A percentile compares a stretch with the other conserved stretches of the same genome.
Evolutionary conservation across 2,888 invertebrate species (phyloP).

Genomic region (Tanytarsus gracilentus): DNA sequence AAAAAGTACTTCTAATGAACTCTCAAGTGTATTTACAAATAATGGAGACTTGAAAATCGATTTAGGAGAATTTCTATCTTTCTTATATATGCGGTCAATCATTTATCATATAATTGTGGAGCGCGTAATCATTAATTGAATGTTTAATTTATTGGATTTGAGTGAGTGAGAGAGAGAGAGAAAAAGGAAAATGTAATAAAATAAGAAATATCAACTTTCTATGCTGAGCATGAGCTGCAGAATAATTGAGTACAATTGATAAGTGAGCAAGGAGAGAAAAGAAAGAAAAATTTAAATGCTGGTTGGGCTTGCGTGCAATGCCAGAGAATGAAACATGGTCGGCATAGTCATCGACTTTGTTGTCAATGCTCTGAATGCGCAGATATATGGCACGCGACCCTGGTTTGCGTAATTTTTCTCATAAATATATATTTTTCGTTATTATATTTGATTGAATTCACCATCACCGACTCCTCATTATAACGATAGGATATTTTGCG

Average conservation of each 20-base stretch:
- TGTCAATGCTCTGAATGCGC: no score
- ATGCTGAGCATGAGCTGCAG: no score
- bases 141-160: not conserved
- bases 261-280: no score
- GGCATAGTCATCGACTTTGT: no score
- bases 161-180: not conserved
- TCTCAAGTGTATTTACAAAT: not conserved
- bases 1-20: not conserved
- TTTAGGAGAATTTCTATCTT: not conserved
- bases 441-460: not conserved
- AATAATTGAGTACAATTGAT: no score
- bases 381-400: not conserved
- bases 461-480: no score
- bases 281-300: no score
- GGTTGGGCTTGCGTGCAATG: no score
- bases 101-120: not conserved
- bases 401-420: not conserved
- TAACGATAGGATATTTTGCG: no score
- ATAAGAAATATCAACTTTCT: no score
- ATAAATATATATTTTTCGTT: not conserved
- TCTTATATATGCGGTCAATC: not conserved
- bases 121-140: not conserved
- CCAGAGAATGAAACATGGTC: no score
- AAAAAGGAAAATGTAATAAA: not conserved
- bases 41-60: not conserved